Evolutionary conservation across 2,888 invertebrate species (phyloP), one percentile per base, ranked within the genome.

Genomic region (Zaprionus lineosus): DNA sequence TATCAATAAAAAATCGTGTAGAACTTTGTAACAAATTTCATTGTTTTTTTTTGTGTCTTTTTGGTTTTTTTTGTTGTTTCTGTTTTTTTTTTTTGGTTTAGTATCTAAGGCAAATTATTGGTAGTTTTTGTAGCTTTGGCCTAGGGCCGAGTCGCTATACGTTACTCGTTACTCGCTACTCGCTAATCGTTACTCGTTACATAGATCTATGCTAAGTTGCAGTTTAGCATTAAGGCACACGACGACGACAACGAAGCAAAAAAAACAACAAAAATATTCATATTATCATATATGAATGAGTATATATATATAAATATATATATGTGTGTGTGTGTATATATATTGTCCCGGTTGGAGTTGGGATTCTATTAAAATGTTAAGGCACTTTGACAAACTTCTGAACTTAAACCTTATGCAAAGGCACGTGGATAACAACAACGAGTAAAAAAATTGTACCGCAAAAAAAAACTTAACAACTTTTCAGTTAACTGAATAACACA

Each of bases 61-160:
- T 24, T 24, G 2, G 5, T 26, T 51, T 40, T 31, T 31, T 53
- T 50, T 50, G 31, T 4, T 28, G 31, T 36, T 21, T 53, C 7
- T 21, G 21, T 5, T 19, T 40, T 39, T 37, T 48, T n/a, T n/a
- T n/a, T n/a, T n/a, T n/a, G n/a, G n/a, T n/a, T n/a, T n/a, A n/a
- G n/a, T 39, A 34, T 73, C 53, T 78, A 78, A 78, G 78, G 82
- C 78, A 78, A 78, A 78, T 70, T 78, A 78, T 57, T 82, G 78
- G 78, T 69, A 73, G 71, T n/a, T n/a, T n/a, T n/a, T 59, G 59
- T 52, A 16, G 51, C 29, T 33, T 36, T 39, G 52, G 64, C 73
- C 72, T 64, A 68, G 24, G 73, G 64, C 67, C 44, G 26, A 55
- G 58, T 56, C 56, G 40, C 48, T 43, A 44, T 12, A 28, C 6